A percentile compares a stretch with the other conserved stretches of the same genome.
Evolutionary conservation across 2,888 invertebrate genomes (phyloP).

Genomic region (Cactoblastis cactorum): DNA sequence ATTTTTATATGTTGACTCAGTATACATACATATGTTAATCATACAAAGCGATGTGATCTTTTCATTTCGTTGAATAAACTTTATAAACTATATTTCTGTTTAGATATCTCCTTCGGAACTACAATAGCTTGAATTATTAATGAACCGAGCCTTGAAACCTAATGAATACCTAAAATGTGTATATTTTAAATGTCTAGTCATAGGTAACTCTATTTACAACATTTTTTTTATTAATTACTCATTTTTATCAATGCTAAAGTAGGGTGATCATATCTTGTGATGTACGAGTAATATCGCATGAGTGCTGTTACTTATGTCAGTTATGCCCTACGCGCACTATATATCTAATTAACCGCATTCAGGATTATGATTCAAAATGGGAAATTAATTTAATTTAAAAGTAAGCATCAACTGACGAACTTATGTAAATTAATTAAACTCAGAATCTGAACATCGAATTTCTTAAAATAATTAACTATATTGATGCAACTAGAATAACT

Average conservation of each 20-base stretch:
- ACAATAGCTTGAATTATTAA: constrained; percentile 4
- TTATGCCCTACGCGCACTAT: constrained; percentile 52
- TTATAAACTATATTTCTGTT: background rate
- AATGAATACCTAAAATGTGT: constrained; percentile 1
- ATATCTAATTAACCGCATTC: constrained; percentile 25
- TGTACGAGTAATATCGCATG: constrained; percentile 63
- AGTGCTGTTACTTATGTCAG: constrained; percentile 69
- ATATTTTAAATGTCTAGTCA: background rate
- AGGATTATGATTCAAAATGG: constrained; percentile 18
- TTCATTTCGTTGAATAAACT: background rate
- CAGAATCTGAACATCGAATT: no score
- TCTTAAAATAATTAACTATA: no score
- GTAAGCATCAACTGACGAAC: no score
- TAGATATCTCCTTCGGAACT: background rate
- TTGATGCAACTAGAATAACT: no score
- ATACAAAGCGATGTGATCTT: background rate
- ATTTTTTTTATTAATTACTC: no score
- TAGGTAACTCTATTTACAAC: constrained; percentile 3
- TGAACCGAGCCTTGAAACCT: background rate
- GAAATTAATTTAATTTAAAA: no score
- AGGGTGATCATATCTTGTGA: constrained; percentile 9
- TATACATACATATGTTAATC: no score
- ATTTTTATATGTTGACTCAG: constrained; percentile 1
- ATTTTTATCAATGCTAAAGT: background rate
- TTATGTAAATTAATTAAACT: no score